Conservation (phyloP, 35 echinoderm and acorn worm genomes). For the Diadema setosum region DNA sequence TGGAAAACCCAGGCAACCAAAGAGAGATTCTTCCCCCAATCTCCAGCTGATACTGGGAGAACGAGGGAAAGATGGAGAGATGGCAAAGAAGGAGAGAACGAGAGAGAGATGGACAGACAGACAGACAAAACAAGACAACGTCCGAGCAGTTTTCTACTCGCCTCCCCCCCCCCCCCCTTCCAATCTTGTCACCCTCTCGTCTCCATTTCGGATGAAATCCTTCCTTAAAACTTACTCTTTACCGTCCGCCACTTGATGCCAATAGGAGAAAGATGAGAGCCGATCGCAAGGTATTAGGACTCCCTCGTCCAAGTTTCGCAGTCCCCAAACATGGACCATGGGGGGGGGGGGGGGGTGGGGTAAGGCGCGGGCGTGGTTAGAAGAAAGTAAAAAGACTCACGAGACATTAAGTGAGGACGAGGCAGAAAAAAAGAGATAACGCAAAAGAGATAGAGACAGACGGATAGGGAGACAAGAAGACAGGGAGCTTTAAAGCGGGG, state of each 20-base stretch:
- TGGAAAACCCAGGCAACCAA: conserved; percentile 40
- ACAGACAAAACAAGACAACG: too few species aligned
- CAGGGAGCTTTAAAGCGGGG: too few species aligned
- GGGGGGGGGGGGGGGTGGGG: too few species aligned
- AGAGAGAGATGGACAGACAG: conserved; percentile 13
- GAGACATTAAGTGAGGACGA: too few species aligned
- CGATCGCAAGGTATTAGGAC: background rate
- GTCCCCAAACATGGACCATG: background rate
- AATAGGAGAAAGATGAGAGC: background rate
- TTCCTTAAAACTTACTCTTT: background rate
- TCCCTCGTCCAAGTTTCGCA: background rate
- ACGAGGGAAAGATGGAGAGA: conserved; percentile 11
- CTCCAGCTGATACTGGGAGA: background rate
- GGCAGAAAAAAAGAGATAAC: too few species aligned
- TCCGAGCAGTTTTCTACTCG: background rate
- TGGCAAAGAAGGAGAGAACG: background rate
- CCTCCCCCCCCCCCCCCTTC: background rate
- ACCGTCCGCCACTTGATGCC: background rate
- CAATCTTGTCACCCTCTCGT: background rate
- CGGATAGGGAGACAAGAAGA: too few species aligned
- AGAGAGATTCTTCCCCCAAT: conserved; percentile 4
- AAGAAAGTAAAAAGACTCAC: too few species aligned
- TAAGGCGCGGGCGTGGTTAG: too few species aligned
- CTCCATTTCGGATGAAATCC: background rate
- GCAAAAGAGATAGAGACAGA: too few species aligned